Evolutionary conservation across 2,113 vertebrate genomes (phyloP).

Genomic region (Poeciliopsis turrubarensis): DNA sequence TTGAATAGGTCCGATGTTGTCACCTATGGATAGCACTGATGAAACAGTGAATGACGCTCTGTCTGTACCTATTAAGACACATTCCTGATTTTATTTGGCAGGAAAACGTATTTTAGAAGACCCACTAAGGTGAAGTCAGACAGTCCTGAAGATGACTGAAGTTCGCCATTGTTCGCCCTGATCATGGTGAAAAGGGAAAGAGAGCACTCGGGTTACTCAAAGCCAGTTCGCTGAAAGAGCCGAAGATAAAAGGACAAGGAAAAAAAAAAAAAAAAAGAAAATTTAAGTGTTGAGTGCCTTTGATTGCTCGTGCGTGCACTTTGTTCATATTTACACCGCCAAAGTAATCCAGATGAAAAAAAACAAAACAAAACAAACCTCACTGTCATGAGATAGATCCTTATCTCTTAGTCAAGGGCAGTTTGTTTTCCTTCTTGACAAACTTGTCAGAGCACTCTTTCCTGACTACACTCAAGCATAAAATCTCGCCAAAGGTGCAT

Average conservation of each 20-base stretch:
- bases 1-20: slow-evolving; percentile 24
- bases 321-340: slow-evolving; percentile 4
- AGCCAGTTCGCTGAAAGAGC: slow-evolving; percentile 65
- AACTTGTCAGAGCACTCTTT: slow-evolving; percentile 46
- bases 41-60: slow-evolving; percentile 21
- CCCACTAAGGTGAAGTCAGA: slow-evolving; percentile 43
- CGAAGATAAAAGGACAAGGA: slow-evolving; percentile 46
- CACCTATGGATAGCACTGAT: slow-evolving; percentile 2
- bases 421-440: slow-evolving; percentile 27
- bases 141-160: slow-evolving; percentile 31
- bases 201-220: slow-evolving; percentile 54
- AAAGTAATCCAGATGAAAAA: slow-evolving; percentile 1
- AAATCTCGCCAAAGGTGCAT: not conserved
- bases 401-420: slow-evolving; percentile 33
- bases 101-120: slow-evolving; percentile 39
- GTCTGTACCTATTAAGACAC: slow-evolving; percentile 58
- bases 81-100: slow-evolving; percentile 33
- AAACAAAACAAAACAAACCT: slow-evolving; percentile 12
- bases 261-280: slow-evolving; percentile 33
- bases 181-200: slow-evolving; percentile 67
- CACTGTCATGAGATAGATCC: slow-evolving; percentile 37
- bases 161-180: slow-evolving; percentile 59
- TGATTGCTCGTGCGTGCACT: slow-evolving; percentile 16
- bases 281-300: slow-evolving; percentile 17
- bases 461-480: not conserved